A percentile compares a stretch with the other conserved stretches of the same genome.
Conservation (phyloP, 2,888 invertebrate species). For the Limenitis camilla region DNA sequence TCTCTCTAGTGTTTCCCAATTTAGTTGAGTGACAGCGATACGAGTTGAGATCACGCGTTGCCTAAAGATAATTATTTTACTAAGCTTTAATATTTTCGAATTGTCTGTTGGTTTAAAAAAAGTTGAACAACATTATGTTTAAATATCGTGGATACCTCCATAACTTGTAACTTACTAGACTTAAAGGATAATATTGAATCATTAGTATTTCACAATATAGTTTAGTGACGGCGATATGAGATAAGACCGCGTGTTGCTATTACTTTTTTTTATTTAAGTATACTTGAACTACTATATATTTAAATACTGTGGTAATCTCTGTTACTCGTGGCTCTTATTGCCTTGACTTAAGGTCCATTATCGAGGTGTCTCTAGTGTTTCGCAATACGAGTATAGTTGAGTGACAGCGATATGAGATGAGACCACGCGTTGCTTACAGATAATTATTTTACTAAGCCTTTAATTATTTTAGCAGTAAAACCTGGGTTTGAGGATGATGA, state of each 20-base stretch:
- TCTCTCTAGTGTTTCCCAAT: not conserved
- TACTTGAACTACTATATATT: too few species aligned
- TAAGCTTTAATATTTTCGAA: too few species aligned
- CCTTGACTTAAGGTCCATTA: not conserved
- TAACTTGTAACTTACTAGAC: too few species aligned
- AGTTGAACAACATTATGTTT: too few species aligned
- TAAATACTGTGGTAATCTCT: too few species aligned
- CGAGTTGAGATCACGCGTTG: constrained; percentile 11
- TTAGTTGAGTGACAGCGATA: constrained; percentile 14
- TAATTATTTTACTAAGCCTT: constrained; percentile 11
- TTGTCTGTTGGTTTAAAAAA: too few species aligned
- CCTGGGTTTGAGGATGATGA: not conserved
- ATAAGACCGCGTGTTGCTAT: too few species aligned
- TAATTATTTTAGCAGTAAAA: constrained; percentile 10
- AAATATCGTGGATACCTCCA: too few species aligned
- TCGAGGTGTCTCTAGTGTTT: not conserved
- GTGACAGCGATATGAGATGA: constrained; percentile 14
- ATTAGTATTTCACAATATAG: too few species aligned
- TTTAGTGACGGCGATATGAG: too few species aligned
- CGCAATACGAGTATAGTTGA: constrained; percentile 5
- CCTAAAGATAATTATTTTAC: constrained; percentile 12
- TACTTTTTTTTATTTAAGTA: too few species aligned
- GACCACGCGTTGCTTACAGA: constrained; percentile 9
- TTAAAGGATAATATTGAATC: too few species aligned
- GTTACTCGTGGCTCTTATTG: not conserved